Evolutionary conservation across 2,797 vertebrate genomes (phyloP), one percentile per base, ranked within the genome.

Genomic region (Sarcoramphus papa): DNA sequence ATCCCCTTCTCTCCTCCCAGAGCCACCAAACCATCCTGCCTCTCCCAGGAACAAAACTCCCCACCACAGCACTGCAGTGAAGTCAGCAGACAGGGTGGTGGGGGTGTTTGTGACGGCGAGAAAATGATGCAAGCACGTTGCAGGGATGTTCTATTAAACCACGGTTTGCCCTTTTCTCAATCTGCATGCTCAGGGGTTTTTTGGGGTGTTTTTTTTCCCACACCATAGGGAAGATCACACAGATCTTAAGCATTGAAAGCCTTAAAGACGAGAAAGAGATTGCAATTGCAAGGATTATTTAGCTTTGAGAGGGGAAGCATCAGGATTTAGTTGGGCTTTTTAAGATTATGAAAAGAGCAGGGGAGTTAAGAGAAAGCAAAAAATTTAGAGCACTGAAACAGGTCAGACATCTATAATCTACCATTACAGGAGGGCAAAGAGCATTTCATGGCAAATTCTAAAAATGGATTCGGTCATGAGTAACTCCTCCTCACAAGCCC

Each of bases 281-380:
- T 51, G 78, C 62, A 64, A 45, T 62, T 62, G 75, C 4, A 14
- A 75, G 85, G 93, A 95, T 96, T 96, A 92, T 81, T 95, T 54
- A 53, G 75, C 89, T 94, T 91, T 65, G 65, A 77, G 80, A 93
- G 43, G 70, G 37, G 62, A 88, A 95, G 69, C 25, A 0, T 48
- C 43, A 43, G 75, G 97, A 51, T 90, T 97, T 93, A 83, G n/a
- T 62, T 33, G 50, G 72, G 75, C 45, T 92, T 89, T 81, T 93
- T 83, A 88, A 95, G 93, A 93, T 95, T 81, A 96, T 16, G 33
- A 65, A 74, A 68, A 85, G 50, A 94, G 59, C 72, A 72, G 22
- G 28, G 63, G 85, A 93, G 59, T 92, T 88, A 82, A 95, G 50
- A 89, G 88, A 94, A 92, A 85, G 73, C 37, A 79, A 77, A 50